Percentiles rank a stretch among this genome's conserved stretches.
phyloP scores from a whole-genome alignment of 2,113 vertebrate genomes.

The Heliornis fulica region DNA sequence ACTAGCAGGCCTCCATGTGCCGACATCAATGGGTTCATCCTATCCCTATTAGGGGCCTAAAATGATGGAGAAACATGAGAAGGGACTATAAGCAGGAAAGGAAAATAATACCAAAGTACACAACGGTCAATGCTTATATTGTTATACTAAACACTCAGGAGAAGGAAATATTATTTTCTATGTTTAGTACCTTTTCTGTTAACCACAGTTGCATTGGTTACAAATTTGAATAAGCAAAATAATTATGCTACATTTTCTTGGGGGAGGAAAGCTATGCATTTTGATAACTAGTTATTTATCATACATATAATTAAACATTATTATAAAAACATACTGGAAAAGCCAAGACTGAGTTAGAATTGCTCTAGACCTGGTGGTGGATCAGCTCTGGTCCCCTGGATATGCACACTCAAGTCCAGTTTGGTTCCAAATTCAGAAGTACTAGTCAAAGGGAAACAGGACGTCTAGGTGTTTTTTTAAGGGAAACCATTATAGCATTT shows the following conservation, averaged over 20 bases:
- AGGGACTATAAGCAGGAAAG: conserved; percentile 69
- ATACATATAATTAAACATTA: not conserved
- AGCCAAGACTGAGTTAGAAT: not conserved
- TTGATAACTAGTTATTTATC: not conserved
- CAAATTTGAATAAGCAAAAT: not conserved
- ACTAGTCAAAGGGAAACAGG: not conserved
- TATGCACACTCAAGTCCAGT: not conserved
- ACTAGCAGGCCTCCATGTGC: conserved; percentile 68
- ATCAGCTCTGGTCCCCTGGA: not conserved
- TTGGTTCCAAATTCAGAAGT: not conserved
- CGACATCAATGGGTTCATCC: conserved; percentile 74
- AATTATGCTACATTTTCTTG: not conserved
- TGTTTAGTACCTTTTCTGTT: not conserved
- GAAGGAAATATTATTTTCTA: conserved; percentile 51
- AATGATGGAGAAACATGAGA: conserved; percentile 84
- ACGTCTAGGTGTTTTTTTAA: not conserved
- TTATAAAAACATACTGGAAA: conserved; percentile 5
- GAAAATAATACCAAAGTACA: conserved; percentile 70
- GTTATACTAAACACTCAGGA: conserved; percentile 2
- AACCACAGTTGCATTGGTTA: not conserved
- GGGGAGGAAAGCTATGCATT: not conserved
- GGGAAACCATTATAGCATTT: not conserved
- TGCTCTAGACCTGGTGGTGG: not conserved
- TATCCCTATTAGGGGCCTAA: conserved; percentile 72
- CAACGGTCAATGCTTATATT: conserved; percentile 53